Conservation (phyloP, 2,888 invertebrate genomes). For the Cheilosia soror region DNA sequence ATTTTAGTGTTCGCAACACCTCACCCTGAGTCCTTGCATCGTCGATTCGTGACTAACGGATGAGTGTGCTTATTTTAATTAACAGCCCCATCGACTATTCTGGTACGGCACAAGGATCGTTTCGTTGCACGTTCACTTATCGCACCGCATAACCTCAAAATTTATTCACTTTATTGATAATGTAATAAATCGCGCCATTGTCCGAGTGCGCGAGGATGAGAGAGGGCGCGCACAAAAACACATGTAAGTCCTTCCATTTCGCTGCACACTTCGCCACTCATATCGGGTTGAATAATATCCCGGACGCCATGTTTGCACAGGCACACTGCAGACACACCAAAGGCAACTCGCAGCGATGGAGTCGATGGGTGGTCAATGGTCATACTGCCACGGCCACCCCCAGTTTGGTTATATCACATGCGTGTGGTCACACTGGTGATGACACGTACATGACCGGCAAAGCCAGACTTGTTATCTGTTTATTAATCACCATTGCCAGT, state of each 20-base stretch:
- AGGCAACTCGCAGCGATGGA: neutral
- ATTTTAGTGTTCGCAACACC: slow-evolving; percentile 38
- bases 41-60: slow-evolving; percentile 28
- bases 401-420: slow-evolving; percentile 74
- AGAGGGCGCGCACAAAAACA: slow-evolving; percentile 59
- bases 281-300: slow-evolving; percentile 70
- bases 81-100: slow-evolving; percentile 61
- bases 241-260: slow-evolving; percentile 74
- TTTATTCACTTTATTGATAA: slow-evolving; percentile 84
- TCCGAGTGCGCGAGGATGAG: slow-evolving; percentile 25
- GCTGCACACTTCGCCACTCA: slow-evolving; percentile 67
- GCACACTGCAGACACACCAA: no score
- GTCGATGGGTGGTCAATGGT: neutral
- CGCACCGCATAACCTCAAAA: slow-evolving; percentile 83
- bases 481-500: slow-evolving; percentile 70
- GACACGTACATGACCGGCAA: slow-evolving; percentile 75
- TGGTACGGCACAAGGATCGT: slow-evolving; percentile 44
- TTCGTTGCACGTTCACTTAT: slow-evolving; percentile 76
- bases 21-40: slow-evolving; percentile 9
- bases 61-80: slow-evolving; percentile 70
- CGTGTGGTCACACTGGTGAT: slow-evolving; percentile 75
- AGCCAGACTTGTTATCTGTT: slow-evolving; percentile 76
- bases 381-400: slow-evolving; percentile 35
- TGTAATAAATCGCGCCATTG: slow-evolving; percentile 81
- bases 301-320: neutral